These are phyloP conservation scores for Synchiropus splendidus DNA, from an alignment of 2,113 vertebrate genomes.

Conservation along the genomic window DNA sequence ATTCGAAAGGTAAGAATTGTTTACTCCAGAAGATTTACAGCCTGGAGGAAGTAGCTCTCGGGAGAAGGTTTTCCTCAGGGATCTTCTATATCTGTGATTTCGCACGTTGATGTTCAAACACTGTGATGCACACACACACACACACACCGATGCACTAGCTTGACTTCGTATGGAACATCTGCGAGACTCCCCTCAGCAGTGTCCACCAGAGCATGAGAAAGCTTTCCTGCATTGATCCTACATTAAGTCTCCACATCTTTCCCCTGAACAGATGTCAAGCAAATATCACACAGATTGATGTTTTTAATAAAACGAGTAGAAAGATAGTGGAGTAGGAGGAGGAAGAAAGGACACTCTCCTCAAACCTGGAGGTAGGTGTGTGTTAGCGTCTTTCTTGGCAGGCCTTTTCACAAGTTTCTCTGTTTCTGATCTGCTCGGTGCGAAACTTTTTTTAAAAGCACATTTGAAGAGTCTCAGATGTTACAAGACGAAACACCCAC, in stretches of 20 bases:
- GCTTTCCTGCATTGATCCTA: constrained; percentile 40
- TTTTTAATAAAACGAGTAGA: constrained; percentile 52
- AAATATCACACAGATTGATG: constrained; percentile 44
- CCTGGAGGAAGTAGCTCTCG: constrained; percentile 24
- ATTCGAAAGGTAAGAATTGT: constrained; percentile 22
- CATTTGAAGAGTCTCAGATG: constrained; percentile 62
- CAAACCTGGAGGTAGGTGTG: constrained; percentile 42
- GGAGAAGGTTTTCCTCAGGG: constrained; percentile 32
- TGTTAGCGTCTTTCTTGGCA: constrained; percentile 48
- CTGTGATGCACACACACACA: constrained; percentile 23
- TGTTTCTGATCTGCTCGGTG: constrained; percentile 54
- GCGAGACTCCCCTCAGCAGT: constrained; percentile 31
- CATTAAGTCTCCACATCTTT: constrained; percentile 35
- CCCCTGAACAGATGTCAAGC: constrained; percentile 46
- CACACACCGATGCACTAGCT: constrained; percentile 7
- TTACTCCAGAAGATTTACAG: constrained; percentile 29
- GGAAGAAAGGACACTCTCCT: constrained; percentile 35
- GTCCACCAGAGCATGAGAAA: constrained; percentile 38
- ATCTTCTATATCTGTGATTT: constrained; percentile 17
- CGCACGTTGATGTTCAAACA: constrained; percentile 15
- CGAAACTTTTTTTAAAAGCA: constrained; percentile 64
- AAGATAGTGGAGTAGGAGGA: constrained; percentile 19
- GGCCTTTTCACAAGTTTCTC: constrained; percentile 57
- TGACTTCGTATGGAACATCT: constrained; percentile 43
- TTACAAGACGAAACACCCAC: constrained; percentile 62